These are phyloP conservation scores for Nipponia nippon DNA, from an alignment of 2,113 vertebrate genomes.

Conservation along the genomic window DNA sequence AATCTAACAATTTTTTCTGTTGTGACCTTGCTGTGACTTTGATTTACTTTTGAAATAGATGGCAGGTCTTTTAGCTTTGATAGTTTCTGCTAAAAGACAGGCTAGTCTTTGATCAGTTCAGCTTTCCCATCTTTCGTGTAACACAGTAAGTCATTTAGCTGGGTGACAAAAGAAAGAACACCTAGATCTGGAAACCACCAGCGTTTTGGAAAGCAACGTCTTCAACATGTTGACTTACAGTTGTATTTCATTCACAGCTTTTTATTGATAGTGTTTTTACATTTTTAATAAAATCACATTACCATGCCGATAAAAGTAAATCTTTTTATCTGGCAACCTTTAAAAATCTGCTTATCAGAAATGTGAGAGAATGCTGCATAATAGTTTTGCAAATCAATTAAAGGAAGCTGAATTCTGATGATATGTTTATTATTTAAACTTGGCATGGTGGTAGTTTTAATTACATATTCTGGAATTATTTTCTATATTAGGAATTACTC, in stretches of 20 bases:
- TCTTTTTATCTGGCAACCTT: not conserved
- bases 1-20: not conserved
- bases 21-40: constrained; percentile 71
- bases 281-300: not conserved
- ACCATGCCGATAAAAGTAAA: not conserved
- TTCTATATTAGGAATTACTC: not conserved
- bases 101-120: constrained; percentile 64
- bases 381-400: not conserved
- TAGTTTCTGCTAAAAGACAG: constrained; percentile 74
- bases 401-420: not conserved
- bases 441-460: not conserved
- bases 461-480: not conserved
- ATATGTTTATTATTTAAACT: not conserved
- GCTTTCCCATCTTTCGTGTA: constrained; percentile 53
- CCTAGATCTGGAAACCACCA: not conserved
- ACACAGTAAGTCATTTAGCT: constrained; percentile 53
- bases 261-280: not conserved
- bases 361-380: not conserved
- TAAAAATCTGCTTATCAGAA: not conserved
- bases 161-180: constrained; percentile 28
- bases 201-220: not conserved
- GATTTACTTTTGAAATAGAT: constrained; percentile 79
- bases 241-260: not conserved
- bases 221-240: not conserved
- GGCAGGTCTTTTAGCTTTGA: constrained; percentile 71